Base-by-base conservation (phyloP, 1,140 invertebrate species). In the Drosophila suzukii region DNA sequence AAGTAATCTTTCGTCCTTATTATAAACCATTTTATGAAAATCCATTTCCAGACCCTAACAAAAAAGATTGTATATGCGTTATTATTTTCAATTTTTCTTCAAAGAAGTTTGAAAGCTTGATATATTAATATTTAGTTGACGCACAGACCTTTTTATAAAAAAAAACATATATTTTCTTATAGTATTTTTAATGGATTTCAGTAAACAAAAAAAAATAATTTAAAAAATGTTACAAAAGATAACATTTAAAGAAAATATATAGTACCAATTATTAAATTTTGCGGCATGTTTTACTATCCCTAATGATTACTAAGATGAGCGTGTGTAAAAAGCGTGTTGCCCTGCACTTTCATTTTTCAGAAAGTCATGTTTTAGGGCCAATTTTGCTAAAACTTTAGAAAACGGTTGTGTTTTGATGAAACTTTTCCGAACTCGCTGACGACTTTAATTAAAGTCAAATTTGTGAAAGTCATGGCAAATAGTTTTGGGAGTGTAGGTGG, bases 381-480 rank as follows among this genome's bases (percentile, higher is more conserved):
- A 13, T 39, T 56, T 13, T 7, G 43, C 10, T 57, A 17, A 8
- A 41, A 62, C 13, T 59, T 59, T 59, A 4, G 11, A 59, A 43
- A 43, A 59, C 24, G n/a, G 15, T 15, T 27, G 32, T 59, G 60
- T n/a, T 58, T 41, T 43, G 27, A 43, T 12, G 41, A 43, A 59
- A 62, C 27, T 62, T 62, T 34, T 7, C n/a, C n/a, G 8, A 39
- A 15, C 27, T 24, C 54, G 17, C 55, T 62, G 55, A 60, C 38
- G 55, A 62, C 27, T 62, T 62, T 62, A 62, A 62, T 62, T 62
- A 62, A 62, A 62, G 59, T 13, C 36, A 38, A 65, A 67, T 67
- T 67, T 65, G 36, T 38, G 38, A 62, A 54, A 68, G 59, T 68
- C 46, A 66, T 53, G 44, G 44, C 10, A 30, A 36, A 53, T 36